A percentile compares a stretch with the other conserved stretches of the same genome.
These are phyloP conservation scores for Elmis aenea DNA, from an alignment of 2,888 invertebrate species.

Conservation along the genomic window DNA sequence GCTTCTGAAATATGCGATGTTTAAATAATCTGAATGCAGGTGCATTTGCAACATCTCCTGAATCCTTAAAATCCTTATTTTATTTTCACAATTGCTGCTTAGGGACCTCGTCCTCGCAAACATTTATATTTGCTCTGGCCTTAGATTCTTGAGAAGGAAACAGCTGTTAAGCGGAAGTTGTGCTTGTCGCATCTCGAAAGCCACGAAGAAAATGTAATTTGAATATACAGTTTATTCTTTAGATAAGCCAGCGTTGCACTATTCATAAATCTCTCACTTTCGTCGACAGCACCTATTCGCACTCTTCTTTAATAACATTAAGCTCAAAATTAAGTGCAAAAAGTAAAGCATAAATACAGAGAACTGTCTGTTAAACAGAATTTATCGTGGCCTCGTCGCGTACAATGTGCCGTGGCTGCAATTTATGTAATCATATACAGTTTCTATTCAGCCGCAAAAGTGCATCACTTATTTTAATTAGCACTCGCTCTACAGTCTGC, in stretches of 20 bases:
- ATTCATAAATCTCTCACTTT: slow-evolving; percentile 24
- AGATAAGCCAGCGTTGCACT: slow-evolving; percentile 16
- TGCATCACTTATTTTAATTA: slow-evolving; percentile 33
- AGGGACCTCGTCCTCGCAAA: too few relatives aligned
- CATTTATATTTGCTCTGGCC: too few relatives aligned
- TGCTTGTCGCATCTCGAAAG: too few relatives aligned
- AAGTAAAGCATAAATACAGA: slow-evolving; percentile 27
- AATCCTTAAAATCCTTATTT: too few relatives aligned
- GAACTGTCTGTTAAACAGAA: slow-evolving; percentile 30
- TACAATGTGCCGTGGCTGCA: slow-evolving; percentile 25
- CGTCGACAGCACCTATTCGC: slow-evolving; percentile 25
- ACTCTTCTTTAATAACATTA: slow-evolving; percentile 30
- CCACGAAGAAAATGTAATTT: slow-evolving; percentile 15
- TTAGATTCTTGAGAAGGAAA: too few relatives aligned
- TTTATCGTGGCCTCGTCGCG: slow-evolving; percentile 28
- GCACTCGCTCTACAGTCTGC: slow-evolving; percentile 9
- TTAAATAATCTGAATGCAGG: too few relatives aligned
- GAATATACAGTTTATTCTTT: slow-evolving; percentile 13
- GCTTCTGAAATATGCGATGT: too few relatives aligned
- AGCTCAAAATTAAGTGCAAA: slow-evolving; percentile 28
- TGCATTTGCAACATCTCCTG: too few relatives aligned
- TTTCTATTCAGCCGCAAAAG: slow-evolving; percentile 31
- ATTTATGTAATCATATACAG: slow-evolving; percentile 36
- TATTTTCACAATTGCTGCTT: too few relatives aligned
- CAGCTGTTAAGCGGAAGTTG: slow-evolving; percentile 3